phyloP scores from a whole-genome alignment of 2,888 invertebrate species.

The Synergus laeviventris region DNA sequence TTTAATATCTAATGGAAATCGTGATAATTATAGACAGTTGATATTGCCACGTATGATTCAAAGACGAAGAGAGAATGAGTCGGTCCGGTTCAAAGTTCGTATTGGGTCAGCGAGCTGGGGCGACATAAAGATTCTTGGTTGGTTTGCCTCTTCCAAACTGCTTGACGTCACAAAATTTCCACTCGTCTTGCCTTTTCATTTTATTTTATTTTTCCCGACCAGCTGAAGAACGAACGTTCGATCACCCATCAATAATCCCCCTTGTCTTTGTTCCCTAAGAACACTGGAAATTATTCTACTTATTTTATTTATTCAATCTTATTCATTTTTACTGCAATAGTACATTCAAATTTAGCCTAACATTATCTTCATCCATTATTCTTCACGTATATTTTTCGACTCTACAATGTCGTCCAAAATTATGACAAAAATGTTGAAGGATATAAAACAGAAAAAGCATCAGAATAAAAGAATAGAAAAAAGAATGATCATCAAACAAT shows the following conservation, averaged over 20 bases:
- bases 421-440: too few relatives aligned
- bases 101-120: conserved; percentile 48
- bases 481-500: too few relatives aligned
- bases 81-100: conserved; percentile 52
- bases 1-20: conserved; percentile 14
- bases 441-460: too few relatives aligned
- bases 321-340: not conserved
- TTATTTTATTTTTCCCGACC: conserved; percentile 36
- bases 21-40: conserved; percentile 24
- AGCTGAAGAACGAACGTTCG: conserved; percentile 22
- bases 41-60: conserved; percentile 45
- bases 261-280: conserved; percentile 3
- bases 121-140: conserved; percentile 1
- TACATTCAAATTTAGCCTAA: not conserved
- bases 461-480: too few relatives aligned
- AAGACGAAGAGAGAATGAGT: conserved; percentile 47
- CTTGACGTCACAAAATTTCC: conserved; percentile 58
- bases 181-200: conserved; percentile 55
- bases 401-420: too few relatives aligned
- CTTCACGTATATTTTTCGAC: too few relatives aligned
- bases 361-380: too few relatives aligned
- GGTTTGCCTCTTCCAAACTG: conserved; percentile 48
- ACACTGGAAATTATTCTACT: conserved; percentile 11
- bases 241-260: conserved; percentile 38
- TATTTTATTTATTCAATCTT: not conserved